Evolutionary conservation across 2,797 vertebrate genomes (phyloP).

Genomic region (Microctenopoma stevenorrisi): DNA sequence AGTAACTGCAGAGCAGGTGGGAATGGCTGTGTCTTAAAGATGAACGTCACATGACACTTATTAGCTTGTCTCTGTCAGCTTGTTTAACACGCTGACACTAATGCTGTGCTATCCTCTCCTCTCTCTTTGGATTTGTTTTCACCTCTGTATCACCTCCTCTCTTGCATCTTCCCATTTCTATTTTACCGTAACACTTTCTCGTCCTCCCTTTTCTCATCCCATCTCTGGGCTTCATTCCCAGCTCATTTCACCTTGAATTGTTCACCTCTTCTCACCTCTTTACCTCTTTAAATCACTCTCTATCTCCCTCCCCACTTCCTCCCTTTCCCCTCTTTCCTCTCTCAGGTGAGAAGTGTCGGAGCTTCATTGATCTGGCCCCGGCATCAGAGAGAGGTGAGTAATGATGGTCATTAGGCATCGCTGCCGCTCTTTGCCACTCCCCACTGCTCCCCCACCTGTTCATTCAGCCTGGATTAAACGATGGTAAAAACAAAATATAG

Average conservation of each 20-base stretch:
- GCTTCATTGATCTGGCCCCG: conserved; percentile 97
- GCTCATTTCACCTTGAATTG: conserved; percentile 40
- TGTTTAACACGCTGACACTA: conserved; percentile 24
- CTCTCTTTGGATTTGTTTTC: conserved; percentile 4
- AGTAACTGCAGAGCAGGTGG: no score
- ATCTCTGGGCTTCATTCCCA: conserved; percentile 20
- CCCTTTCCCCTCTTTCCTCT: conserved; percentile 21
- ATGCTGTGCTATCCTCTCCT: conserved; percentile 22
- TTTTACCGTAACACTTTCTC: neutral
- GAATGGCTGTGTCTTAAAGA: no score
- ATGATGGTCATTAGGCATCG: conserved; percentile 71
- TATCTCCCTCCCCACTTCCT: neutral
- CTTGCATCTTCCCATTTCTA: neutral
- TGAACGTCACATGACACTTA: neutral
- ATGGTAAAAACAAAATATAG: neutral
- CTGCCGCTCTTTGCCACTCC: conserved; percentile 44
- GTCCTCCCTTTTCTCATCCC: neutral
- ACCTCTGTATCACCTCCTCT: conserved; percentile 15
- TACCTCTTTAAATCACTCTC: conserved; percentile 4
- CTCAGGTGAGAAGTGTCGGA: conserved; percentile 96
- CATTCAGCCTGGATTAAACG: conserved; percentile 20
- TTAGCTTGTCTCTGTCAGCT: neutral
- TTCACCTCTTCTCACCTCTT: conserved; percentile 22
- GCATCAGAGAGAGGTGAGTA: conserved; percentile 96
- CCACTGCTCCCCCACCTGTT: conserved; percentile 70